Conservation (phyloP, 2,113 vertebrate species). For the Notothenia coriiceps region DNA sequence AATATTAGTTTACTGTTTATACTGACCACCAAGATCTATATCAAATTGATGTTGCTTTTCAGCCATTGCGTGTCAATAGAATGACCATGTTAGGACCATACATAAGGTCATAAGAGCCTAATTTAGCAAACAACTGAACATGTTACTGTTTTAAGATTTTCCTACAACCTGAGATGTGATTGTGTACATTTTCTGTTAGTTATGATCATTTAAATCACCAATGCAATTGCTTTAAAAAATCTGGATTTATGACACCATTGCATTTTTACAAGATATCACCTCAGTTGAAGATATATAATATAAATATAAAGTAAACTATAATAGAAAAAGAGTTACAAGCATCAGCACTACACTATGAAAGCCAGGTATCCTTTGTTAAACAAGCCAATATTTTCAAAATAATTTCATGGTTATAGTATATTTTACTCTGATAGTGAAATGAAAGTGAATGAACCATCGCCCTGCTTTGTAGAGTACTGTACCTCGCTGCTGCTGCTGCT, state of each 20-base stretch:
- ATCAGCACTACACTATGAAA: background rate
- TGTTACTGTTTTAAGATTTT: background rate
- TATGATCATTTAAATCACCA: background rate
- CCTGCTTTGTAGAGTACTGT: conserved; percentile 15
- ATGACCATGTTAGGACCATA: background rate
- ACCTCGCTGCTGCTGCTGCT: conserved; percentile 59
- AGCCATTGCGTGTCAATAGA: background rate
- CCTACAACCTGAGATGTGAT: background rate
- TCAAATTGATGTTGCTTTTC: background rate
- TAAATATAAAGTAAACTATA: background rate
- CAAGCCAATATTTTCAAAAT: background rate
- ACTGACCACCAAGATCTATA: background rate
- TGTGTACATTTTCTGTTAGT: background rate
- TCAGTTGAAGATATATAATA: too few species aligned
- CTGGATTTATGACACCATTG: background rate
- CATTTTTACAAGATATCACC: too few species aligned
- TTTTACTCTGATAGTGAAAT: background rate
- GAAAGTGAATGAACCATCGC: conserved; percentile 54
- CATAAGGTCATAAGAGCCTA: background rate
- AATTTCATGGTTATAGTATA: background rate
- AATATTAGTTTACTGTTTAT: conserved; percentile 1
- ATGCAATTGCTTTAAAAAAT: background rate
- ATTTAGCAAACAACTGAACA: background rate
- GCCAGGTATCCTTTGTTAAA: background rate
- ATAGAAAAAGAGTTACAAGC: background rate